Conservation (phyloP, 2,797 vertebrate species). For the Malacoctenus gilli region DNA sequence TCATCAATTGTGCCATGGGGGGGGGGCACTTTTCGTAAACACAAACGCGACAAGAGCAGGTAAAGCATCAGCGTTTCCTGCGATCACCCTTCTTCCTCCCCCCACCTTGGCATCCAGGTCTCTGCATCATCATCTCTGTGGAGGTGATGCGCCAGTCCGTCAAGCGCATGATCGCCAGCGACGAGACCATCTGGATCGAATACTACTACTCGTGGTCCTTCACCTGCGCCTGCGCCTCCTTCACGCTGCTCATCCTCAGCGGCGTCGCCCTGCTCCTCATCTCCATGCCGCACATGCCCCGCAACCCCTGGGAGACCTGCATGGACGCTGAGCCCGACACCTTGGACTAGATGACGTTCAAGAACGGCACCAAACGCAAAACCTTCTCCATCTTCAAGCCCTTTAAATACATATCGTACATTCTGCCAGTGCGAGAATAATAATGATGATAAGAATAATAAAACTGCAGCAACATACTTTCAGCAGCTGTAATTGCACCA, state of each 20-base stretch:
- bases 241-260: slow-evolving; percentile 90
- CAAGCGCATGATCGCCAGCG: slow-evolving; percentile 93
- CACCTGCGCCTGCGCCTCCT: slow-evolving; percentile 90
- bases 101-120: slow-evolving; percentile 77
- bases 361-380: background rate
- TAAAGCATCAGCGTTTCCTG: too few species aligned
- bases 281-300: slow-evolving; percentile 95
- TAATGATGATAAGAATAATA: background rate
- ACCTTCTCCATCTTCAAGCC: slow-evolving; percentile 16
- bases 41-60: too few species aligned
- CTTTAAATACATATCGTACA: slow-evolving; percentile 22
- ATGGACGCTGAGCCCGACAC: slow-evolving; percentile 94
- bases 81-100: slow-evolving; percentile 1
- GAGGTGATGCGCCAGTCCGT: slow-evolving; percentile 97
- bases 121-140: slow-evolving; percentile 94
- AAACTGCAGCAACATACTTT: background rate
- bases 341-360: slow-evolving; percentile 69
- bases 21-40: too few species aligned
- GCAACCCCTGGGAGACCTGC: slow-evolving; percentile 97
- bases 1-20: too few species aligned
- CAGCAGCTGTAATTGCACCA: background rate
- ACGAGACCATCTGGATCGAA: slow-evolving; percentile 93
- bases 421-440: background rate
- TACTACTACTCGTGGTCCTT: slow-evolving; percentile 97
- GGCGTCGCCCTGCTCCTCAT: slow-evolving; percentile 90